Evolutionary conservation across 2,797 vertebrate species (phyloP), one percentile per base, ranked within the genome.

Genomic region (Microctenopoma steveboyesi): DNA sequence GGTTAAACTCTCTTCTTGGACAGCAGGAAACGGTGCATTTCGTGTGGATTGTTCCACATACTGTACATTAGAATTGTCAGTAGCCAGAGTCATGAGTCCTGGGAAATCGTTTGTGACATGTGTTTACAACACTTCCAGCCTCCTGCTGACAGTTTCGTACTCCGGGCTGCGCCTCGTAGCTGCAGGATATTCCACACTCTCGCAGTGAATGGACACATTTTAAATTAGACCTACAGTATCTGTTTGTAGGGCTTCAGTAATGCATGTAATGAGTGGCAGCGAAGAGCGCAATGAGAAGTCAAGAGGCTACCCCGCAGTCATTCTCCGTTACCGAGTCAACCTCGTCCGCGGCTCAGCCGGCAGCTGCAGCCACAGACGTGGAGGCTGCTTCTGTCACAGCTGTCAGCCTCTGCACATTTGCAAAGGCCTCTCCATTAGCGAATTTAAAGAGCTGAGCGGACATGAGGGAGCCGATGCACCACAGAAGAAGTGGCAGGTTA

Each of bases 391-490:
- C 69, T 64, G 83, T 83, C 74, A 65, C 66, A 54, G 63, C 72
- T 64, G 64, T 54, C 66, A 72, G 60, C 56, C 59, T 53, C 55
- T 0, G 37, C 62, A 46, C 59, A 65, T 57, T 33, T 56, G 48
- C 28, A 76, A 80, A 86, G 62, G 58, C 57, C 74, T 62, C 56
- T 79, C 69, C 49, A 64, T 80, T 80, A 37, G 72, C 63, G 61
- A 69, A 63, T 74, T 65, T 71, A 69, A 61, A 67, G 37, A 74
- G 69, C 54, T n/a, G 53, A 40, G 8, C 49, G 59, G 69, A 72
- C 42, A 48, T 37, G 66, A 39, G 40, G 39, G 30, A 69, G 58
- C 53, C 50, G 58, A 69, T 64, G 30, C 47, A 56, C 69, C 53
- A 45, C 27, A 49, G 52, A 48, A 62, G 22, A 64, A 48, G 15